Evolutionary conservation across 2,113 vertebrate species (phyloP).

Genomic region (rat (Rattus norvegicus)): GRCr8 NC_086020.1:209789501-209790000

Average conservation of each 20-base stretch:
- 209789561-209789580: neutral
- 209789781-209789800: neutral
- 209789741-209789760: neutral
- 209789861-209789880: neutral
- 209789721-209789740: neutral
- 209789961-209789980: no score
- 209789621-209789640: neutral
- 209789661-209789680: neutral
- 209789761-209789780: neutral
- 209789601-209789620: neutral
- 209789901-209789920: neutral
- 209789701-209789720: neutral
- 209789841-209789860: neutral
- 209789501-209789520: neutral
- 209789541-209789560: neutral
- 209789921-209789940: neutral
- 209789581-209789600: neutral
- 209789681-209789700: neutral
- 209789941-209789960: neutral
- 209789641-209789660: slow-evolving; percentile 15
- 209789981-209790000: neutral
- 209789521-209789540: neutral
- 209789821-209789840: neutral
- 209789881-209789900: neutral
- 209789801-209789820: neutral